phyloP scores from a whole-genome alignment of 2,797 vertebrate species.

The Myripristis murdjan region DNA sequence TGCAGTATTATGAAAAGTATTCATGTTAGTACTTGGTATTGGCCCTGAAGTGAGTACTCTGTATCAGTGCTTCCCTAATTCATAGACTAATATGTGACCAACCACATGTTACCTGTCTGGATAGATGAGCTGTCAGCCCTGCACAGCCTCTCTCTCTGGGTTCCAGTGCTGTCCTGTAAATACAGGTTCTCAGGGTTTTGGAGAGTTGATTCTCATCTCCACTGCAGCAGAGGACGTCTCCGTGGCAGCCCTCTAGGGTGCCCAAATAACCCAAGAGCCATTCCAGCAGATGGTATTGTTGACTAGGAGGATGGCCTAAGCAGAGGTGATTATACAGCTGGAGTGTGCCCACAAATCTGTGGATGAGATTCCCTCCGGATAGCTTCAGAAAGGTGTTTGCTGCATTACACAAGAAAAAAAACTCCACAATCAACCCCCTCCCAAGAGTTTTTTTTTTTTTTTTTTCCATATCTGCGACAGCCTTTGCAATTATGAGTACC shows the following conservation, averaged over 20 bases:
- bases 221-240: neutral
- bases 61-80: no score
- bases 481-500: conserved; percentile 39
- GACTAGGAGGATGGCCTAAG: conserved; percentile 49
- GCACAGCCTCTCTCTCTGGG: conserved; percentile 5
- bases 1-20: no score
- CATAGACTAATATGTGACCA: no score
- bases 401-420: conserved; percentile 45
- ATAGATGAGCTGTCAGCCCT: conserved; percentile 9
- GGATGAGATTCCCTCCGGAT: conserved; percentile 28
- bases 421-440: conserved; percentile 15
- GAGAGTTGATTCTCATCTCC: conserved; percentile 23
- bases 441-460: conserved; percentile 20
- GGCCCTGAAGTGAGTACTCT: no score
- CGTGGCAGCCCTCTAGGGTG: conserved; percentile 21
- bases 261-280: conserved; percentile 37
- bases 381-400: conserved; percentile 38
- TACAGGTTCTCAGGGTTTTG: conserved; percentile 27
- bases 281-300: conserved; percentile 57
- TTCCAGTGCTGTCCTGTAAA: neutral
- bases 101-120: neutral
- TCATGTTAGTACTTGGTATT: no score
- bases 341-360: conserved; percentile 42
- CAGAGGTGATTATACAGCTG: conserved; percentile 65
- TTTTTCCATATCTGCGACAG: conserved; percentile 37